Base-by-base conservation (phyloP, 1,140 invertebrate species). In the Ruditapes philippinarum region DNA sequence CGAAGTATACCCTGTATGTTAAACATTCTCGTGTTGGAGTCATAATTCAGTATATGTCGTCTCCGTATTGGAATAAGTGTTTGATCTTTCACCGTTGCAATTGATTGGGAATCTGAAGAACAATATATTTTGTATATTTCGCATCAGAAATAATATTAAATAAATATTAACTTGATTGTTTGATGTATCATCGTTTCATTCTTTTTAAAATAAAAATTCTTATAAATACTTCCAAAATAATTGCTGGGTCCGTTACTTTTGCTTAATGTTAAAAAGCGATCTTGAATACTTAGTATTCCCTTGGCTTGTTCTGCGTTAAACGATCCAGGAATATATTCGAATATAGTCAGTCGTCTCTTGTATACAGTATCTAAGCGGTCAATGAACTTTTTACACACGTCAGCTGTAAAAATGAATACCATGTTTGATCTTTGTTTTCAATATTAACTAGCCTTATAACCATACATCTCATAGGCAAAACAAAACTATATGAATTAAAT, bases 1-100 rank as follows among this genome's bases (percentile, higher is more conserved):
- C 86, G 19, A 0, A 88, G 49, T 11, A 88, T 78, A 7, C 86
- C 86, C 40, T 88, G 86, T n/a, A 88, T 88, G 28, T 73, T 70
- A 33, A 88, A 88, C 0, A 76, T 38, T 57, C 60, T 36, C 5
- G 57, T 54, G 4, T 0, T 17, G 0, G 86, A 22, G 28, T 88
- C 60, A 57, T 73, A 81, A 12, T 62, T 79, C n/a, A 88, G 7
- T 5, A 88, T 17, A 31, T 81, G 76, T 40, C 86, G 57, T 40
- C 76, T 73, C 0, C 22, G 40, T 11, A 68, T 79, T 14, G 74
- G 78, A 14, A 70, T 42, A 7, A 88, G 45, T 19, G 45, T 40
- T 19, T 70, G 4, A 36, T 70, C 7, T 57, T 88, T 88, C 4
- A 54, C 86, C 31, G 81, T 38, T 12, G 76, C 74, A 9, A n/a